Conservation (phyloP, 2,113 vertebrate genomes). For the Eonycteris spelaea region DNA sequence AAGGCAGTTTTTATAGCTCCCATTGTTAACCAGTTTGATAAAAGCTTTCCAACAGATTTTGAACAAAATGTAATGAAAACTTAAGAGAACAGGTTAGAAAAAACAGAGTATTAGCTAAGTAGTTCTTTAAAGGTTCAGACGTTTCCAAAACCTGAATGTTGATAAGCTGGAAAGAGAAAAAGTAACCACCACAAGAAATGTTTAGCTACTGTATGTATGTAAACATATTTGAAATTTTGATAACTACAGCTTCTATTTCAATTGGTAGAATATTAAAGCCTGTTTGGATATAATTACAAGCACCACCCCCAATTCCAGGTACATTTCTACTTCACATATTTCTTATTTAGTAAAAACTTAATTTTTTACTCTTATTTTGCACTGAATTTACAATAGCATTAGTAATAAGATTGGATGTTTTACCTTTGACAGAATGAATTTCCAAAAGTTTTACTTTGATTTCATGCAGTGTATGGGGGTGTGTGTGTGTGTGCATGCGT, state of each 20-base stretch:
- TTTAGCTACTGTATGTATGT: background rate
- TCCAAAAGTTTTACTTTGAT: background rate
- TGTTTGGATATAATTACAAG: background rate
- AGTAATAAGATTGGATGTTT: background rate
- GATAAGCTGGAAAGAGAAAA: background rate
- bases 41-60: background rate
- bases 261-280: background rate
- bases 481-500: no score
- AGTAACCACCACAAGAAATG: background rate
- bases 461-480: background rate
- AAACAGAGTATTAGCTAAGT: background rate
- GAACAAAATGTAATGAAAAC: background rate
- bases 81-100: background rate
- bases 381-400: background rate
- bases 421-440: background rate
- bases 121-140: background rate
- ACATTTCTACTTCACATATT: background rate
- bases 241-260: background rate
- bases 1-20: background rate
- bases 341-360: background rate
- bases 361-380: background rate
- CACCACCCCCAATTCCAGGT: background rate
- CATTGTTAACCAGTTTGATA: background rate
- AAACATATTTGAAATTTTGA: background rate
- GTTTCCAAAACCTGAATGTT: background rate